Percentiles rank a stretch among this genome's conserved stretches.
Evolutionary conservation across 2,888 invertebrate species (phyloP).

Genomic region (Lobophora halterata): DNA sequence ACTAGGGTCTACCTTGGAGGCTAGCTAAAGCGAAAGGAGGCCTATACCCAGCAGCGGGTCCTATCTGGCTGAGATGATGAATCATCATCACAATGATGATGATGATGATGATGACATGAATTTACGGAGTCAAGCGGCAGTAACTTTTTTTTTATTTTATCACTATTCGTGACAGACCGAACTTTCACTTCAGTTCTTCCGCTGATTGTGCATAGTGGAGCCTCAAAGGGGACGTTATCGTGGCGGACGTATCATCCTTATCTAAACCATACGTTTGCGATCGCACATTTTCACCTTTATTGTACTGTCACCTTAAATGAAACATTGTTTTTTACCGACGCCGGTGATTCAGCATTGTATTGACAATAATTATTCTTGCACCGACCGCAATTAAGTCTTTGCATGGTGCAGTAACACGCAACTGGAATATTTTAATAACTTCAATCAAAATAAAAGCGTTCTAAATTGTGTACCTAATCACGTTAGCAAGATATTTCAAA

Average conservation of each 20-base stretch:
- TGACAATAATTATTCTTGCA: slow-evolving; percentile 22
- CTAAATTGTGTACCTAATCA: background rate
- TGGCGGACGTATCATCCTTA: slow-evolving; percentile 49
- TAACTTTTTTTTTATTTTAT: too few species aligned
- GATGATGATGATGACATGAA: too few species aligned
- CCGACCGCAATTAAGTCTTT: slow-evolving; percentile 25
- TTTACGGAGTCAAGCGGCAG: too few species aligned
- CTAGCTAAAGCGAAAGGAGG: too few species aligned
- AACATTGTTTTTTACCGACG: slow-evolving; percentile 29
- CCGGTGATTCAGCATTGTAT: slow-evolving; percentile 28
- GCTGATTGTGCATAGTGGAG: slow-evolving; percentile 14
- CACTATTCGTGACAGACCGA: slow-evolving; percentile 3
- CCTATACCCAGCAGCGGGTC: too few species aligned
- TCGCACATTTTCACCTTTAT: slow-evolving; percentile 54
- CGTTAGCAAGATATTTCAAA: slow-evolving; percentile 3
- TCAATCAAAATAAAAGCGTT: slow-evolving; percentile 6
- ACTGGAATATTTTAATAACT: slow-evolving; percentile 9
- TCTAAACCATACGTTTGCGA: slow-evolving; percentile 53
- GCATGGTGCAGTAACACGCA: slow-evolving; percentile 26
- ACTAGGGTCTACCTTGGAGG: too few species aligned
- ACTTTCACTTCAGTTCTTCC: background rate
- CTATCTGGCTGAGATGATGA: too few species aligned
- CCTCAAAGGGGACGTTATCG: slow-evolving; percentile 50
- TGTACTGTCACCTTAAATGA: slow-evolving; percentile 42
- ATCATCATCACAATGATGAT: too few species aligned